A percentile compares a stretch with the other conserved stretches of the same genome.
Conservation (phyloP, 2,113 vertebrate species). For the Ictalurus furcatus region DNA sequence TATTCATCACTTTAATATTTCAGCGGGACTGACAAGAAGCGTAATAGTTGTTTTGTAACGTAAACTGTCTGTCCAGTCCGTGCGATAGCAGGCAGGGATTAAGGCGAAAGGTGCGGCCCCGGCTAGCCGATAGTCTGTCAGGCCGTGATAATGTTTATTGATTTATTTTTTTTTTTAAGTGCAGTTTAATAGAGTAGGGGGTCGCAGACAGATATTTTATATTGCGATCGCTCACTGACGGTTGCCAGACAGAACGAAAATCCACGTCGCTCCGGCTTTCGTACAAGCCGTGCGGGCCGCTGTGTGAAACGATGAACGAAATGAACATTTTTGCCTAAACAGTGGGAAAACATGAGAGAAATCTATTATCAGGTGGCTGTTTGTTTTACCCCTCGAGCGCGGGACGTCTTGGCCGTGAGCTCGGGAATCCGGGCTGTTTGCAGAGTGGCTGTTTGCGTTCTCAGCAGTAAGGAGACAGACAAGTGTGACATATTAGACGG, state of each 20-base stretch:
- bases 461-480: constrained; percentile 40
- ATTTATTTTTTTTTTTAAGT: constrained; percentile 59
- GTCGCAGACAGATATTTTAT: constrained; percentile 47
- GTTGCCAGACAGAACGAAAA: constrained; percentile 54
- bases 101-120: constrained; percentile 68
- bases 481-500: constrained; percentile 47
- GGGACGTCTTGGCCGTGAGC: constrained; percentile 64
- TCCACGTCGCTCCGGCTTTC: constrained; percentile 9
- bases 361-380: constrained; percentile 65
- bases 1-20: constrained; percentile 51
- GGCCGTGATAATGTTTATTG: constrained; percentile 80
- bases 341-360: background rate
- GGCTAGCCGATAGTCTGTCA: constrained; percentile 72
- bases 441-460: constrained; percentile 54
- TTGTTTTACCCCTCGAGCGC: constrained; percentile 62
- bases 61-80: constrained; percentile 51
- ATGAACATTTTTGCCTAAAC: background rate
- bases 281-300: no score
- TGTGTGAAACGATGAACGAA: background rate
- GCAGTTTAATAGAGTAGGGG: constrained; percentile 72
- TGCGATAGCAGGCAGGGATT: constrained; percentile 66
- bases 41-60: constrained; percentile 56
- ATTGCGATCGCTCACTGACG: constrained; percentile 64
- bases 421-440: constrained; percentile 66
- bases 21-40: constrained; percentile 26